phyloP scores from a whole-genome alignment of 1,140 invertebrate species.

The Polyergus mexicanus region DNA sequence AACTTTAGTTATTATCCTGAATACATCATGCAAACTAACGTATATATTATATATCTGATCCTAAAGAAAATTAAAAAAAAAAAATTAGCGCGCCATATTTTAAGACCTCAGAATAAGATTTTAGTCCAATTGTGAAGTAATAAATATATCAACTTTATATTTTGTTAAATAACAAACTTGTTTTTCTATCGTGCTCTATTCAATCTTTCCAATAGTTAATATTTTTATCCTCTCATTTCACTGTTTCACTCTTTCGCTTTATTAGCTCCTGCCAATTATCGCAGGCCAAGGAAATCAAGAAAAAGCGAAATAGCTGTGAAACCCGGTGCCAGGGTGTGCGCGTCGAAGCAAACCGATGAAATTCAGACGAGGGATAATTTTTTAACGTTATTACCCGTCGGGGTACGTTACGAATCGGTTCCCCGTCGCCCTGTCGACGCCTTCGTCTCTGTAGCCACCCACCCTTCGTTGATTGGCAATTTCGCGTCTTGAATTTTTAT shows the following conservation, averaged over 20 bases:
- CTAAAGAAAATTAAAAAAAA: background rate
- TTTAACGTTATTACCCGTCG: conserved; percentile 85
- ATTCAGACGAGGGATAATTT: conserved; percentile 85
- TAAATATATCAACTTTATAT: background rate
- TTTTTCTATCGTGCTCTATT: background rate
- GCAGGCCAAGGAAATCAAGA: conserved; percentile 31
- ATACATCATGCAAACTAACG: background rate
- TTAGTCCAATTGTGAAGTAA: background rate
- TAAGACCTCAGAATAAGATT: background rate
- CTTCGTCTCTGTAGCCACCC: conserved; percentile 67
- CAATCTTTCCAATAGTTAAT: conserved; percentile 14
- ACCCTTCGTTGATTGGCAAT: conserved; percentile 67
- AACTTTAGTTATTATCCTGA: background rate
- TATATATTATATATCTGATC: background rate
- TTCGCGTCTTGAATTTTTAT: conserved; percentile 87
- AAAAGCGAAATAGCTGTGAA: conserved; percentile 21
- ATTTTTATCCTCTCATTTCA: background rate
- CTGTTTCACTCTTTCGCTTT: conserved; percentile 28
- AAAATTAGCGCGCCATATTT: background rate
- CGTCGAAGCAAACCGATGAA: conserved; percentile 73
- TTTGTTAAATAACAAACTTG: background rate
- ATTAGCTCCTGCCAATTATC: conserved; percentile 30
- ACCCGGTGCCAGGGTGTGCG: conserved; percentile 4
- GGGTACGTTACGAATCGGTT: conserved; percentile 77
- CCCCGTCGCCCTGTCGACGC: conserved; percentile 79